phyloP scores from a whole-genome alignment of 2,113 vertebrate genomes.

The Holacanthus passer region DNA sequence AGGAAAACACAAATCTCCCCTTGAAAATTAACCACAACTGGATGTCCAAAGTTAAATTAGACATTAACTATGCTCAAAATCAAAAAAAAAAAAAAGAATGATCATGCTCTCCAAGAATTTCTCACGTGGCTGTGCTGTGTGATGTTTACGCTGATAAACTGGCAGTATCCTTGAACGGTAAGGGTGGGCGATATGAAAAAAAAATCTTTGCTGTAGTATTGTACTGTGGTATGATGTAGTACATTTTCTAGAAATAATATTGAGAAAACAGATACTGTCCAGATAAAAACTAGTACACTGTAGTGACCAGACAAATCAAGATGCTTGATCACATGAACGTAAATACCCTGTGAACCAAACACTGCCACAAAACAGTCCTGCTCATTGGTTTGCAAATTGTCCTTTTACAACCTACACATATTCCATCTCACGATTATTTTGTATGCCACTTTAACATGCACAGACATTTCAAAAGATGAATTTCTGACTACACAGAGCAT shows the following conservation, averaged over 20 bases:
- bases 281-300: neutral
- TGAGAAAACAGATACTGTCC: neutral
- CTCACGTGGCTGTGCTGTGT: too few relatives aligned
- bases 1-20: neutral
- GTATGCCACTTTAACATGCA: neutral
- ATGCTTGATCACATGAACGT: neutral
- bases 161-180: too few relatives aligned
- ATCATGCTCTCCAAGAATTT: too few relatives aligned
- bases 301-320: neutral
- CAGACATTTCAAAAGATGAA: neutral
- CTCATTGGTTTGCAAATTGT: neutral
- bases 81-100: too few relatives aligned
- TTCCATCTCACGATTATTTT: neutral
- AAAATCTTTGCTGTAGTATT: too few relatives aligned
- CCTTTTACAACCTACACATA: neutral
- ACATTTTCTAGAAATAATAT: neutral
- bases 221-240: too few relatives aligned
- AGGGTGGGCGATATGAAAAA: too few relatives aligned
- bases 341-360: neutral
- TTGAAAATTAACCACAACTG: neutral
- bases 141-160: too few relatives aligned
- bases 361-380: neutral
- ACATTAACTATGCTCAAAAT: too few relatives aligned
- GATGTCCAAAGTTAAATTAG: neutral
- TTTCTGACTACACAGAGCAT: neutral